Evolutionary conservation across 2,113 vertebrate species (phyloP), one percentile per base, ranked within the genome.

Genomic region (Oryzias javanicus): DNA sequence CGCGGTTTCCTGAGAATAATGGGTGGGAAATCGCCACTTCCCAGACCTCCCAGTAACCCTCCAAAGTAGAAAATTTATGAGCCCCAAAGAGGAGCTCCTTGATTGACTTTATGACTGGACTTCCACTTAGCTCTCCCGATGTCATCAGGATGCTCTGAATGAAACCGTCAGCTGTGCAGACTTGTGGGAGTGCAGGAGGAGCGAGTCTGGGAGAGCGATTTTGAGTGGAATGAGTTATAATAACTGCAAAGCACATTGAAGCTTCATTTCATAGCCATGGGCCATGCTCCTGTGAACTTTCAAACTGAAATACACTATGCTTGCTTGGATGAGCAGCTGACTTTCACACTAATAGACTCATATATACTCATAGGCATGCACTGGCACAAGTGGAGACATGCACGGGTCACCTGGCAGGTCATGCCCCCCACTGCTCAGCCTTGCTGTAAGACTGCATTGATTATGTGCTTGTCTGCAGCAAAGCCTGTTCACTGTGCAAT

Each of bases 11-110:
- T 86, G 76, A 70, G 71, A 81, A 91, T 83, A 91, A 90, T 89
- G 86, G 90, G 75, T 83, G 88, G 92, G 89, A 93, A 93, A 82
- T 72, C 76, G 85, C 83, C 83, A 91, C 87, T 93, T 92, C 92
- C 91, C 85, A 89, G 85, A 91, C 89, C 89, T 91, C 86, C 87
- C 85, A 83, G 77, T 86, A 85, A 84, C 87, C 84, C 74, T 81
- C 52, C 80, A 73, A 78, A 83, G 64, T 14, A 8, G 56, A 59
- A 88, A 89, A 92, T 92, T 93, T 92, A 93, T 35, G 81, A 87
- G 82, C 58, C 74, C 70, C 67, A 63, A 58, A 42, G 65, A 86
- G 81, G 74, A 57, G 72, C 84, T 78, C 67, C 84, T 69, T 91
- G 89, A 91, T 92, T 92, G 88, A 81, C 75, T 91, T 92, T 90